Conservation (phyloP, 2,888 invertebrate genomes). For the Cephus nigrinus region DNA sequence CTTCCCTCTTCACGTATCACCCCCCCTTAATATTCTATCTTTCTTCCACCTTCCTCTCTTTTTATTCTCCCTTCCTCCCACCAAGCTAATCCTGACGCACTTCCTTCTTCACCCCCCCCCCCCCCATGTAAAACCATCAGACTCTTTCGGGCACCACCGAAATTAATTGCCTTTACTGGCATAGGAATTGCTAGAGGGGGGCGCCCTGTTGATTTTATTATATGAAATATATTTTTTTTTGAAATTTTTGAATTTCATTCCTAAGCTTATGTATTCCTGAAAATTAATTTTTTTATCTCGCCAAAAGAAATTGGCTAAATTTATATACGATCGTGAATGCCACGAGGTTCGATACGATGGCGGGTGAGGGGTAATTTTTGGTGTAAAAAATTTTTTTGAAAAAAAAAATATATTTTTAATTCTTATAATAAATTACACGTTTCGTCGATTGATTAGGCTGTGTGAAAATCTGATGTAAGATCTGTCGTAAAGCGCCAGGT, state of each 20-base stretch:
- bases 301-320: too few relatives aligned
- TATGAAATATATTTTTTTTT: not conserved
- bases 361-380: not conserved
- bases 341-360: too few relatives aligned
- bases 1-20: not conserved
- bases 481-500: not conserved
- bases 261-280: too few relatives aligned
- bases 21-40: not conserved
- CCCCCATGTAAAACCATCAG: not conserved
- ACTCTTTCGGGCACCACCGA: not conserved
- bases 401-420: not conserved
- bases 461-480: not conserved
- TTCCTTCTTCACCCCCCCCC: not conserved
- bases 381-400: too few relatives aligned
- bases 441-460: not conserved
- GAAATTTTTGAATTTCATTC: too few relatives aligned
- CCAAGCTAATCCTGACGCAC: not conserved
- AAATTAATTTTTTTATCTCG: too few relatives aligned
- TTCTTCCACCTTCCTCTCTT: not conserved
- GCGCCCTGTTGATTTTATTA: not conserved
- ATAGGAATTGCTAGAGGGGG: not conserved
- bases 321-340: too few relatives aligned
- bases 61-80: not conserved
- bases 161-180: not conserved
- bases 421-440: not conserved